Base-by-base conservation (phyloP, 2,113 vertebrate genomes). In the Sylvia atricapilla region DNA sequence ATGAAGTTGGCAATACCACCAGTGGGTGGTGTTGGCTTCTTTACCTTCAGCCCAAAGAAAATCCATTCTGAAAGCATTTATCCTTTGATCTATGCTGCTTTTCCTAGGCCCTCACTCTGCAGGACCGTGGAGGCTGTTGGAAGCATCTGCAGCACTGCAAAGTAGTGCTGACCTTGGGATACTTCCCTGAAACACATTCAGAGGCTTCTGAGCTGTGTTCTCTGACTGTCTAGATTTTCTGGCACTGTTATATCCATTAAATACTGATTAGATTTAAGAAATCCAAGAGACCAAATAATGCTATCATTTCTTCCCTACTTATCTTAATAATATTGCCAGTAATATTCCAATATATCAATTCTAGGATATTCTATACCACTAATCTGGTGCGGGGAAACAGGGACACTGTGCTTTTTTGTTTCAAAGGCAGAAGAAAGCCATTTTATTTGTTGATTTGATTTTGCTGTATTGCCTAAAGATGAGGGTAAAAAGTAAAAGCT, bases 261-360 rank as follows among this genome's bases (percentile, higher is more conserved):
- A 96, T 79, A 87, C 72, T 94, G 88, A 96, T 96, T 93, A 94
- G 83, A 92, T 92, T 93, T 89, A 63, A 89, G 73, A 89, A 96
- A 96, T 94, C 82, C 78, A 74, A 67, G 90, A 75, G 87, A 81
- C 64, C 60, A 93, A 94, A 95, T 89, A 88, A 88, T 58, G 66
- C 76, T 67, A 75, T 95, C 64, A 78, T 93, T 80, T 95, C 58
- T 84, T 94, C 85, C 43, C 79, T 93, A 84, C 85, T 94, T 93
- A 84, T 77, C 90, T 87, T 92, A 78, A 90, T 92, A 95, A 89
- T 89, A 94, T 75, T 89, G 68, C 83, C 58, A 60, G 88, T 93
- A 90, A 93, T 92, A 90, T 84, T 84, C 46, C 77, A 85, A 72
- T 89, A 44, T 52, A 82, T 95, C 83, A 92, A 1, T 84, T 90